Conservation (phyloP, 2,888 invertebrate genomes). For the Chelonus formosanus region DNA sequence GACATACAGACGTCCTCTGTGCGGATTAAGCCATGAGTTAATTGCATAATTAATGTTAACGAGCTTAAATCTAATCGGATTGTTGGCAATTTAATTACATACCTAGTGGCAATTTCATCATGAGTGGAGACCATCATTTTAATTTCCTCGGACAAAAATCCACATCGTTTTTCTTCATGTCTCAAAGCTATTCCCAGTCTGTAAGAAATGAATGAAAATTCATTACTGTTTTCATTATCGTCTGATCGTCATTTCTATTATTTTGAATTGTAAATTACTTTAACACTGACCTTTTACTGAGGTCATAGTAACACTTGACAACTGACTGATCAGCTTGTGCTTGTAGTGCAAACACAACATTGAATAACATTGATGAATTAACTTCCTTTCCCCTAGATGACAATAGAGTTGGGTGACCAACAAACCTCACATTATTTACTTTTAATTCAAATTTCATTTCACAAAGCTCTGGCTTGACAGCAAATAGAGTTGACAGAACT, state of each 20-base stretch:
- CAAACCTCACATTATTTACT: conserved; percentile 94
- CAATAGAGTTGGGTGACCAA: conserved; percentile 89
- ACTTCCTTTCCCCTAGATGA: conserved; percentile 75
- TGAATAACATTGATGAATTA: conserved; percentile 80
- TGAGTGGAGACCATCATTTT: conserved; percentile 80
- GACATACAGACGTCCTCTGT: too few species aligned
- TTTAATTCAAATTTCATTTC: conserved; percentile 93
- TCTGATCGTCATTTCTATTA: too few species aligned
- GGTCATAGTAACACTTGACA: conserved; percentile 92
- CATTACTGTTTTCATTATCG: too few species aligned
- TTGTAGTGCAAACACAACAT: conserved; percentile 90
- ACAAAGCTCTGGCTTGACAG: conserved; percentile 89
- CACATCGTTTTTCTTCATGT: conserved; percentile 90
- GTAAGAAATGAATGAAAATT: conserved; percentile 26
- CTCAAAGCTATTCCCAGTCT: conserved; percentile 84
- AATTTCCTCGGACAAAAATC: conserved; percentile 88
- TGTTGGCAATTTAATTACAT: conserved; percentile 32
- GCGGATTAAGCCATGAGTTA: too few species aligned
- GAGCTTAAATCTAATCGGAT: background rate
- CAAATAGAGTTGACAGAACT: conserved; percentile 86
- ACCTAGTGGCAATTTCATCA: conserved; percentile 70
- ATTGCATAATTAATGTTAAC: too few species aligned
- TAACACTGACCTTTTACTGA: conserved; percentile 74
- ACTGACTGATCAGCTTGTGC: conserved; percentile 92
- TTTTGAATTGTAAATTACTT: conserved; percentile 8